Base-by-base conservation (phyloP, 2,797 vertebrate species). In the Sylvilagus floridanus region DNA sequence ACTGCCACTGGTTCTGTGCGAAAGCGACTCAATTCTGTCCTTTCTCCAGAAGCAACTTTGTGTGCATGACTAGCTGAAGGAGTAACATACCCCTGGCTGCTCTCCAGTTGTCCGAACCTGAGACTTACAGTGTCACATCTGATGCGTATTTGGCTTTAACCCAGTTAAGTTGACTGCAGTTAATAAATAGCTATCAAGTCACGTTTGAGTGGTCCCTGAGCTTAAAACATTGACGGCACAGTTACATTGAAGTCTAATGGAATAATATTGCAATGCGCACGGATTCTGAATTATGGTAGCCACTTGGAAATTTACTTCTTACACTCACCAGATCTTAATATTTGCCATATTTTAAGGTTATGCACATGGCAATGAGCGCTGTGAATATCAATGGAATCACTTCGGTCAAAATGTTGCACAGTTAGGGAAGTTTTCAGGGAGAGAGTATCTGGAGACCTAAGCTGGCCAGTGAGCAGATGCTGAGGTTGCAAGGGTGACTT, bases 141-240 rank as follows among this genome's bases (percentile, higher is more conserved):
- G 63, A 62, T 66, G 37, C 10, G 66, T 85, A 57, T 77, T 73
- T 85, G 60, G 50, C 47, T 78, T 87, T 89, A 71, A 87, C 83
- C 16, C 35, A 12, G 69, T 84, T 63, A 60, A 66, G 78, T 28
- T 50, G 21, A 32, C 84, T 26, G 57, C 52, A 50, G 65, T 92
- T 94, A 91, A 62, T 93, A 78, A 94, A 85, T 54, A 73, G 81
- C 81, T 77, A 63, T 96, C 12, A 57, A 42, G 60, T 62, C 32
- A 13, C 50, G 2, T 28, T 50, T 26, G 73, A 93, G 60, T 73
- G 30, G 47, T 52, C 52, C 73, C 63, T 35, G 42, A 84, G 81
- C 75, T 85, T 83, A 76, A 82, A 32, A 52, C 92, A 37, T 57
- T 83, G 90, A 76, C 62, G 54, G 54, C 2, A 14, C 30, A n/a